Percentiles rank a stretch among this genome's conserved stretches.
Evolutionary conservation across 2,888 invertebrate species (phyloP).

Genomic region (Drosophila niveifrons): DNA sequence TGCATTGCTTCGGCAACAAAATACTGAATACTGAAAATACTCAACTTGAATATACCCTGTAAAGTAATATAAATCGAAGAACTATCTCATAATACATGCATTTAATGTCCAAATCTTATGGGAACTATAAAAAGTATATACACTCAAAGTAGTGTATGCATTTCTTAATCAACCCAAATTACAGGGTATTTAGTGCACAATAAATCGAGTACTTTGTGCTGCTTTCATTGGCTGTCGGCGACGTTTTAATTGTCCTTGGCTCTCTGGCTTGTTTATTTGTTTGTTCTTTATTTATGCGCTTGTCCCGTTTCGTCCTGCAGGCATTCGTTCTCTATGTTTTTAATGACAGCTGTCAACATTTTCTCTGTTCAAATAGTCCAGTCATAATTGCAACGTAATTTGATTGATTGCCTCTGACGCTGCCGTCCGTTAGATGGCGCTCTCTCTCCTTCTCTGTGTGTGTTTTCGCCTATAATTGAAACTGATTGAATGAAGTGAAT

Average conservation of each 20-base stretch:
- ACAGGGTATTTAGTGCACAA: conserved; percentile 1
- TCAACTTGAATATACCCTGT: conserved; percentile 5
- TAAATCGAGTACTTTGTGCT: not conserved
- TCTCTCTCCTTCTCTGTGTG: no score
- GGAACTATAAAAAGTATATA: no score
- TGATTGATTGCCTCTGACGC: conserved; percentile 53
- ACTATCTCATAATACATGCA: no score
- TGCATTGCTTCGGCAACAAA: conserved; percentile 27
- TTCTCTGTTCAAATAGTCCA: conserved; percentile 32
- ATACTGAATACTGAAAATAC: not conserved
- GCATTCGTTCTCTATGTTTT: conserved; percentile 36
- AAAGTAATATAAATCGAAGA: no score
- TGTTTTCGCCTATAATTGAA: conserved; percentile 1
- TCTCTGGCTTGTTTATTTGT: conserved; percentile 30
- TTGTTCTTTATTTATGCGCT: conserved; percentile 9
- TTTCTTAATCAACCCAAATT: not conserved
- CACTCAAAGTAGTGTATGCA: no score
- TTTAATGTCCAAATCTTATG: no score
- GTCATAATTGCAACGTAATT: conserved; percentile 52
- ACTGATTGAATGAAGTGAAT: conserved; percentile 28
- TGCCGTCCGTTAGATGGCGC: conserved; percentile 10
- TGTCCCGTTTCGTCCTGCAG: conserved; percentile 22
- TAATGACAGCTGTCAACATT: conserved; percentile 60
- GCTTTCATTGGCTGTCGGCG: conserved; percentile 9
- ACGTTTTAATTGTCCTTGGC: conserved; percentile 43